These are phyloP conservation scores for Drosophila funebris DNA, from an alignment of 1,140 invertebrate genomes.

Conservation along the genomic window DNA sequence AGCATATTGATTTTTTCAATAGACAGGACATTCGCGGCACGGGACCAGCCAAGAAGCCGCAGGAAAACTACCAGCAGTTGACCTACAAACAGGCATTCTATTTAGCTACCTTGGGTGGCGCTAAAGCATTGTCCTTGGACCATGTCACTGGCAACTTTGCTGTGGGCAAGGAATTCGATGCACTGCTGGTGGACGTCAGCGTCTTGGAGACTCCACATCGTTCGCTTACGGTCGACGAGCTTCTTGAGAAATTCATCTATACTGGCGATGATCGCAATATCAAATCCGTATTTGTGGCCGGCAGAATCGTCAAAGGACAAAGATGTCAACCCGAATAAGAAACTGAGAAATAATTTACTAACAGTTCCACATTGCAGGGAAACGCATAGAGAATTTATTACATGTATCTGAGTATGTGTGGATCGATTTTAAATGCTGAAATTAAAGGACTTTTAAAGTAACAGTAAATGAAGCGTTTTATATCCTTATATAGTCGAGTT, in stretches of 20 bases:
- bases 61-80: slow-evolving; percentile 84
- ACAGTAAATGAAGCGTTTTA: slow-evolving; percentile 35
- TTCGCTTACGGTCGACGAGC: slow-evolving; percentile 82
- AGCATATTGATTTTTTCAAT: slow-evolving; percentile 85
- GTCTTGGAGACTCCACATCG: slow-evolving; percentile 84
- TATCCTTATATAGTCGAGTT: slow-evolving; percentile 32
- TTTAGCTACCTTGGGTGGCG: slow-evolving; percentile 93
- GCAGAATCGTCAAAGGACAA: slow-evolving; percentile 85
- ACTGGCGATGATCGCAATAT: slow-evolving; percentile 94
- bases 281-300: slow-evolving; percentile 89
- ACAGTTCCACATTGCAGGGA: slow-evolving; percentile 46
- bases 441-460: slow-evolving; percentile 28
- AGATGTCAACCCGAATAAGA: neutral
- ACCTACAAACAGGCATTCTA: slow-evolving; percentile 92
- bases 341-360: slow-evolving; percentile 38
- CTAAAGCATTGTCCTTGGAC: slow-evolving; percentile 90
- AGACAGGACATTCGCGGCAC: slow-evolving; percentile 73
- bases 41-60: slow-evolving; percentile 27
- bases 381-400: slow-evolving; percentile 38
- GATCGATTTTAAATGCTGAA: slow-evolving; percentile 42
- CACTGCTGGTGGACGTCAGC: slow-evolving; percentile 87
- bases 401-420: slow-evolving; percentile 16
- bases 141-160: slow-evolving; percentile 91
- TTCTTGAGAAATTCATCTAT: slow-evolving; percentile 92
- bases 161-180: slow-evolving; percentile 94